Evolutionary conservation across 1,140 invertebrate species (phyloP).

Genomic region (Tachypleus tridentatus): DNA sequence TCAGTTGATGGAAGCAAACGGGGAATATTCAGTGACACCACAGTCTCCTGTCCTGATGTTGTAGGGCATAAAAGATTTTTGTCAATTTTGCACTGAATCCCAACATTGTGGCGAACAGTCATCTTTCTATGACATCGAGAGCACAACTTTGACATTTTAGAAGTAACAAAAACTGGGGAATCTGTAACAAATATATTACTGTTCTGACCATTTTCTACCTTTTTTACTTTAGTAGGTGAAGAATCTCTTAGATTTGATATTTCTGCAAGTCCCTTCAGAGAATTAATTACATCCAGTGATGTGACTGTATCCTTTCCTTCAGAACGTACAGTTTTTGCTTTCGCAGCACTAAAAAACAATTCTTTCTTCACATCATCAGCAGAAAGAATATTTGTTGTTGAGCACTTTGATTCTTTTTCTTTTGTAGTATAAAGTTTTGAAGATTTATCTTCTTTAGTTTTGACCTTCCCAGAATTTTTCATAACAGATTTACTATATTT

Average conservation of each 20-base stretch:
- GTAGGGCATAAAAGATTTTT: constrained; percentile 14
- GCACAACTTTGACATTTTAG: constrained; percentile 4
- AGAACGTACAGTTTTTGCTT: not conserved
- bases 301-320: constrained; percentile 3
- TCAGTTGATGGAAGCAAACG: constrained; percentile 21
- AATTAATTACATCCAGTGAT: not conserved
- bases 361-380: too few relatives aligned
- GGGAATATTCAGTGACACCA: constrained; percentile 23
- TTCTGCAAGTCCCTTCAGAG: not conserved
- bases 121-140: constrained; percentile 10
- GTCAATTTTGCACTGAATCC: constrained; percentile 26
- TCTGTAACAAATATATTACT: not conserved
- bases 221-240: not conserved
- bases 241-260: not conserved
- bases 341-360: too few relatives aligned
- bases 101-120: constrained; percentile 20
- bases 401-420: too few relatives aligned
- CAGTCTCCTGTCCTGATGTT: constrained; percentile 11
- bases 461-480: too few relatives aligned
- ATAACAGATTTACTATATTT: too few relatives aligned
- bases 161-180: not conserved
- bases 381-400: too few relatives aligned
- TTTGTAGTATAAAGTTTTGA: too few relatives aligned
- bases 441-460: too few relatives aligned
- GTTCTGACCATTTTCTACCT: not conserved